Base-by-base conservation (phyloP, 2,797 vertebrate species). In the Gobio occitaniae region DNA sequence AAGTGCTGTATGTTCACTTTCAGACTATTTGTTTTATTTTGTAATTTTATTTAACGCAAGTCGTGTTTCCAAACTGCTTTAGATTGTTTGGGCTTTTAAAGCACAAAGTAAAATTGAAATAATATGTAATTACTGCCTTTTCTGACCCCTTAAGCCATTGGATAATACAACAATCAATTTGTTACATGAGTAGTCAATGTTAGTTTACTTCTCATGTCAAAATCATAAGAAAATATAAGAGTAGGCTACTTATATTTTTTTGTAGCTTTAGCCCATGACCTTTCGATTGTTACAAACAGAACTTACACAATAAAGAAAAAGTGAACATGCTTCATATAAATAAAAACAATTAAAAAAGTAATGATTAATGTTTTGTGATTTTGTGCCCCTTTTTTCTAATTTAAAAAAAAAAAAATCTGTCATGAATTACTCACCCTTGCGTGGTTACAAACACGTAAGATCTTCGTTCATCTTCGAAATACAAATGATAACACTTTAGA, bases 291-390 rank as follows among this genome's bases (percentile, higher is more conserved):
- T 54, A 69, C 61, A 21, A 44, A 75, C 71, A 79, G 65, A 84
- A 84, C 77, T 59, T 70, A 75, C 36, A 79, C 13, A 81, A 52
- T 44, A 66, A 72, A 63, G 63, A 80, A 61, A 82, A 47, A 69
- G 38, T 86, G 19, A 48, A 77, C 47, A 54, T 59, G 54, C 74
- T 84, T 84, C 59, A 47, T 83, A 36, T 44, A 77, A 86, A 89
- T 78, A 89, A 86, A 36, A 3, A 36, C 32, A 86, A 47, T 32
- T 15, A 54, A 61, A n/a, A 25, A 25, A 79, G 56, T 84, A 84
- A 82, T 75, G 63, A 1, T 69, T 7, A 59, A 59, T 12, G 56
- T n/a, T 48, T 52, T 70, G 7, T 78, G 12, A 32, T 21, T 83
- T 11, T 61, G 19, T 47, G 77, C 66, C 19, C 59, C 25, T 36